Evolutionary conservation across 2,797 vertebrate species (phyloP).

Genomic region (Ceyx erithaca): DNA sequence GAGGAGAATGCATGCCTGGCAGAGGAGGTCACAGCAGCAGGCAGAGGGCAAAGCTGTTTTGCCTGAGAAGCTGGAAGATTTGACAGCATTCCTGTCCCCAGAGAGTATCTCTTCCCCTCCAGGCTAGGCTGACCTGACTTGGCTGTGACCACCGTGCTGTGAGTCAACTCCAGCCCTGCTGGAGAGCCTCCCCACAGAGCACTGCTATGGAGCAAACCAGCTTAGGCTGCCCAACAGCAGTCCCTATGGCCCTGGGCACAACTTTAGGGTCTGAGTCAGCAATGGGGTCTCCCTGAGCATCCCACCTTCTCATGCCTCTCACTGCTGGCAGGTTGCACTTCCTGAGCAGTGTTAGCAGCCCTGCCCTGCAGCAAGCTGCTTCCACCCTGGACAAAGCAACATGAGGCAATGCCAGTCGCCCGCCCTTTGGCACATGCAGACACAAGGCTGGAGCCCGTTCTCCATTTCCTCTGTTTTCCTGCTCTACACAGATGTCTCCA

Average conservation of each 20-base stretch:
- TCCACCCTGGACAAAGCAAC: neutral
- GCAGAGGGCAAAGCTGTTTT: constrained; percentile 39
- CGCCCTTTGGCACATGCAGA: rapidly evolving
- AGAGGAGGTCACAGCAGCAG: neutral
- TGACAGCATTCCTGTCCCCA: neutral
- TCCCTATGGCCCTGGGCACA: rapidly evolving
- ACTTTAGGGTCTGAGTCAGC: neutral
- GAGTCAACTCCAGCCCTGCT: constrained; percentile 27
- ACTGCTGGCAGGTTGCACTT: neutral
- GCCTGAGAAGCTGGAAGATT: constrained; percentile 44
- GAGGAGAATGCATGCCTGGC: neutral
- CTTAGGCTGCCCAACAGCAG: neutral
- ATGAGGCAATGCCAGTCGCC: neutral
- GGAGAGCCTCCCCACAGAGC: neutral
- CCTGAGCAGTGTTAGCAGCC: rapidly evolving
- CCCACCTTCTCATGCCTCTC: neutral
- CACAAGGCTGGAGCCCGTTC: neutral
- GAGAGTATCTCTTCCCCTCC: neutral
- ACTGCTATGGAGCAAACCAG: neutral
- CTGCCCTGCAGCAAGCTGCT: neutral
- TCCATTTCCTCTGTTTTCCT: neutral
- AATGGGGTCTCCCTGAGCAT: neutral
- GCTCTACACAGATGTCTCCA: neutral
- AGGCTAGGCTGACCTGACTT: constrained; percentile 54
- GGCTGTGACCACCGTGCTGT: neutral